phyloP scores from a whole-genome alignment of 2,888 invertebrate species.

The Nephrotoma guestfalica region DNA sequence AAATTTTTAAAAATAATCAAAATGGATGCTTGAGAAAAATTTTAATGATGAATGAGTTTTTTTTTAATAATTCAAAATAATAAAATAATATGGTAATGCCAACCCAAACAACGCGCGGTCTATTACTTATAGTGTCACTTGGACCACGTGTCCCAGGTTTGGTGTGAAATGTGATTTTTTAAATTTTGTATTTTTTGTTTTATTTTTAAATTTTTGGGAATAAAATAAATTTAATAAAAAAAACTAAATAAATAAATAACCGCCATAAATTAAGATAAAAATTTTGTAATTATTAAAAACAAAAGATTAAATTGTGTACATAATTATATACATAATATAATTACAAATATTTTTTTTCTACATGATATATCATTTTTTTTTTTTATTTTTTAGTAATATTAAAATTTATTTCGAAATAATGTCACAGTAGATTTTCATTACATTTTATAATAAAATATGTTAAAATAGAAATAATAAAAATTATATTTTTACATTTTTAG shows the following conservation, averaged over 20 bases:
- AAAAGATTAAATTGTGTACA: background rate
- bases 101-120: background rate
- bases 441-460: background rate
- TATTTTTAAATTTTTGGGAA: background rate
- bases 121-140: background rate
- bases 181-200: background rate
- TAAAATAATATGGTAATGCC: background rate
- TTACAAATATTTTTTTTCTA: background rate
- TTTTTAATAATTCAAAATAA: background rate
- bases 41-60: background rate
- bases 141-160: background rate
- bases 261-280: background rate
- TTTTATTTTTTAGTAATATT: background rate
- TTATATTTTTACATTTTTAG: background rate
- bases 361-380: background rate
- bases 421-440: constrained; percentile 5
- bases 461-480: background rate
- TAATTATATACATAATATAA: background rate
- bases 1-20: background rate
- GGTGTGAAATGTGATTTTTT: background rate
- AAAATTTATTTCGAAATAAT: background rate
- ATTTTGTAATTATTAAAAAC: background rate
- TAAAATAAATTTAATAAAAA: background rate
- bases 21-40: background rate
- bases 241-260: background rate